Conservation (phyloP, 2,888 invertebrate species). For the Palloptera scutellata region DNA sequence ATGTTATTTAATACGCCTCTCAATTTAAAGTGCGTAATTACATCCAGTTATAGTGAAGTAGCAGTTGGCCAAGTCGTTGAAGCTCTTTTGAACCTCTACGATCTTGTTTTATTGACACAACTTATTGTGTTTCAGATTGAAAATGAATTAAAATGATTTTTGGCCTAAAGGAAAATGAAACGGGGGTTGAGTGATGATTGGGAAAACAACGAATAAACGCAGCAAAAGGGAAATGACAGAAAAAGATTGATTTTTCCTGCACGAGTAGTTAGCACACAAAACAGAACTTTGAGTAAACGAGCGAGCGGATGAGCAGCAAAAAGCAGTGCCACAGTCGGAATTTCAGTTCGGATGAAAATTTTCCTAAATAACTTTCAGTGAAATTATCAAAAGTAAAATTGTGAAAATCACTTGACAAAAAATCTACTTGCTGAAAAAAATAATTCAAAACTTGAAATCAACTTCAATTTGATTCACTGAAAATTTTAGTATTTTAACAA, state of each 20-base stretch:
- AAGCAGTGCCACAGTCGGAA: conserved; percentile 19
- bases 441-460: conserved; percentile 9
- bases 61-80: too few species aligned
- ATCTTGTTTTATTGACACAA: too few species aligned
- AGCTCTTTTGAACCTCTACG: too few species aligned
- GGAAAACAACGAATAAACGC: too few species aligned
- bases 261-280: conserved; percentile 21
- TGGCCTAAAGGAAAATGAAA: too few species aligned
- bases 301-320: conserved; percentile 8
- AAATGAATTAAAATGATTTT: too few species aligned
- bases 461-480: conserved; percentile 23
- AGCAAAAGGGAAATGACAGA: conserved; percentile 29
- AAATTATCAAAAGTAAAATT: conserved; percentile 25
- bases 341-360: conserved; percentile 45
- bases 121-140: too few species aligned
- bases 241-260: conserved; percentile 58
- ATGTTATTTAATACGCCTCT: too few species aligned
- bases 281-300: conserved; percentile 5
- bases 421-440: conserved; percentile 36
- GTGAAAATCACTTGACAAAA: conserved; percentile 30
- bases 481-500: conserved; percentile 27
- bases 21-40: too few species aligned
- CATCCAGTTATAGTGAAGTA: too few species aligned
- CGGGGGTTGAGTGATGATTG: too few species aligned
- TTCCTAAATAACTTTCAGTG: conserved; percentile 27